Conservation (phyloP, 2,113 vertebrate genomes). For the Hemiscyllium ocellatum region DNA sequence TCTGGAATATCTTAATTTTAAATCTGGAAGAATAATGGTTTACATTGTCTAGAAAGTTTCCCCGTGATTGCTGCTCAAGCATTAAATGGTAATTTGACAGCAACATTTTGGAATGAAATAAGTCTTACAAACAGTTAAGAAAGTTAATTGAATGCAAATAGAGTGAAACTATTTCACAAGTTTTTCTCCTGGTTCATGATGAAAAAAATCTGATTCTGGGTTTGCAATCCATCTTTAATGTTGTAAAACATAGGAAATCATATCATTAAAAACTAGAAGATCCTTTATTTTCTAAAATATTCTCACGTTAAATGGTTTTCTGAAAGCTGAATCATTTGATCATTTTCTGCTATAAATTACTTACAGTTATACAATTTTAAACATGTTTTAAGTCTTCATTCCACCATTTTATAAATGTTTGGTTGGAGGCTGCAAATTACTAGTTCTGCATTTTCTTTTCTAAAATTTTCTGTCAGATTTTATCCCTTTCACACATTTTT, state of each 20-base stretch:
- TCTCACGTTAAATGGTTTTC: background rate
- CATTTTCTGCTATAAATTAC: background rate
- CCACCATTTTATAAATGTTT: background rate
- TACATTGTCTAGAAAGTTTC: background rate
- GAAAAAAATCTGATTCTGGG: background rate
- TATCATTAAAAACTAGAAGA: background rate
- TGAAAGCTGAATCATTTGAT: background rate
- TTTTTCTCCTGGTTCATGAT: background rate
- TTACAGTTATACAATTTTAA: background rate
- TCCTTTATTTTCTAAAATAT: background rate
- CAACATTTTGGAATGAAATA: background rate
- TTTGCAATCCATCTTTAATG: background rate
- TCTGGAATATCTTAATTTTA: background rate
- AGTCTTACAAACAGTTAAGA: background rate
- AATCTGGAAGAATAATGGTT: background rate
- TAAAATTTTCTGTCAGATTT: background rate
- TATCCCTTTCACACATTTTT: background rate
- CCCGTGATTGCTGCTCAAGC: background rate
- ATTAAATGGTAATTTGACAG: background rate
- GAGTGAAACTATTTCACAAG: background rate
- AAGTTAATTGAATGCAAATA: background rate
- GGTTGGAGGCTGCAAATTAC: background rate
- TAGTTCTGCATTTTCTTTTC: background rate
- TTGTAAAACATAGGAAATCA: background rate
- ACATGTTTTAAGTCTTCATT: background rate